Percentiles rank a stretch among this genome's conserved stretches.
phyloP scores from a whole-genome alignment of 2,113 vertebrate genomes.

The Salvelinus sp. region DNA sequence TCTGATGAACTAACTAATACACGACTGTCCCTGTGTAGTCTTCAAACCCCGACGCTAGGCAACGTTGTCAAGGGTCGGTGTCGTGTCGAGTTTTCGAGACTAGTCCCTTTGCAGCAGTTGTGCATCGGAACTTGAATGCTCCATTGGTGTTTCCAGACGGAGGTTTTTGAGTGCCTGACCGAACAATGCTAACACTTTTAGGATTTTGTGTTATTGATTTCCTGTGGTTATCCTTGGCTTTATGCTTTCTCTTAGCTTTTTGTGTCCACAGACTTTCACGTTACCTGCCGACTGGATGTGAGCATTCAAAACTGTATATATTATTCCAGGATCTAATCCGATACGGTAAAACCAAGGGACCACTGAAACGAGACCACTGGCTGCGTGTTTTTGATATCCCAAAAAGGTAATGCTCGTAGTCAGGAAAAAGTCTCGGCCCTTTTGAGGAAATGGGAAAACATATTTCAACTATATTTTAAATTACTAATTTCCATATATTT shows the following conservation, averaged over 20 bases:
- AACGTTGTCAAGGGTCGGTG: too few relatives aligned
- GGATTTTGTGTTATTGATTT: slow-evolving; percentile 27
- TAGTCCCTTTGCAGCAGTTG: too few relatives aligned
- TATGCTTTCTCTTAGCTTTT: slow-evolving; percentile 60
- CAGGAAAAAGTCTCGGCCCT: too few relatives aligned
- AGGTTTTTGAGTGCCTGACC: slow-evolving; percentile 41
- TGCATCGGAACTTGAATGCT: neutral
- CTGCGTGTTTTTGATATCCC: slow-evolving; percentile 64
- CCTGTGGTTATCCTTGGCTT: slow-evolving; percentile 61
- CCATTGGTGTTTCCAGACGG: slow-evolving; percentile 19
- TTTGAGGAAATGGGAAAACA: neutral
- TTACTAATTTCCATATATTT: neutral
- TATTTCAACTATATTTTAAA: neutral
- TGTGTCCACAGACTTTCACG: slow-evolving; percentile 37
- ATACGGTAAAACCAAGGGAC: slow-evolving; percentile 76
- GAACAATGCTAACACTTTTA: slow-evolving; percentile 47
- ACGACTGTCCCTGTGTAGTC: neutral
- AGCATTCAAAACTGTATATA: slow-evolving; percentile 15
- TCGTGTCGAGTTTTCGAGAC: too few relatives aligned
- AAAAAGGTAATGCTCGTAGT: slow-evolving; percentile 62
- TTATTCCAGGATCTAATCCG: slow-evolving; percentile 74
- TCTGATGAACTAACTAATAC: too few relatives aligned
- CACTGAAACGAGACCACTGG: slow-evolving; percentile 40
- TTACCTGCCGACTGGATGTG: slow-evolving; percentile 3
- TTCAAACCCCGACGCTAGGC: too few relatives aligned